Evolutionary conservation across 92 coral and sea anemone genomes (phyloP).

Genomic region (Virgularia gustaviana): DNA sequence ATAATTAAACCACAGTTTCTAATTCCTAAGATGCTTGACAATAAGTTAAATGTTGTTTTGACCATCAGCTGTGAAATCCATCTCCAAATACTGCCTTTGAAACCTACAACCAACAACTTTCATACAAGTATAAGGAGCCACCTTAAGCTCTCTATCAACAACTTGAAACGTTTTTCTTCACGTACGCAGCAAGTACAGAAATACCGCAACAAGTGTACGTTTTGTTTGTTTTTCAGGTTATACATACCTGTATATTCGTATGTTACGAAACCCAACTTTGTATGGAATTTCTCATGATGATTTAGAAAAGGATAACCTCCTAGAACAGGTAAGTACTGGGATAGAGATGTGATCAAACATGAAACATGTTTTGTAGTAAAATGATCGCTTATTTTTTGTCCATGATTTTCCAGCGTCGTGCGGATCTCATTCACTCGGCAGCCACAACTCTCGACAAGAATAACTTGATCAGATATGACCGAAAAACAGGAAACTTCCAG

Average conservation of each 20-base stretch:
- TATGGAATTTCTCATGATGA: constrained; percentile 94
- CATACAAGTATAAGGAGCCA: too few relatives aligned
- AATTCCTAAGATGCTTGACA: too few relatives aligned
- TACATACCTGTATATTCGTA: constrained; percentile 89
- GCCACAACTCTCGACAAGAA: constrained; percentile 84
- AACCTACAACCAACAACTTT: too few relatives aligned
- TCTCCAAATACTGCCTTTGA: too few relatives aligned
- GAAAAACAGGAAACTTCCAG: constrained; percentile 96
- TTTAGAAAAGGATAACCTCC: constrained; percentile 76
- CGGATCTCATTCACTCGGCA: constrained; percentile 91
- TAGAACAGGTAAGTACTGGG: constrained; percentile 70
- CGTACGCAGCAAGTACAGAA: not conserved
- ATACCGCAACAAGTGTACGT: not conserved
- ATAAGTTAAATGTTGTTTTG: too few relatives aligned
- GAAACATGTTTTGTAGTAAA: not conserved
- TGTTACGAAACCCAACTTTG: constrained; percentile 86
- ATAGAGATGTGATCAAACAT: too few relatives aligned
- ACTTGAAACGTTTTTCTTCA: not conserved
- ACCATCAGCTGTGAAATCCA: too few relatives aligned
- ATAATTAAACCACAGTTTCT: too few relatives aligned
- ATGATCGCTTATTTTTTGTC: not conserved
- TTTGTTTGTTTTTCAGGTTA: constrained; percentile 56
- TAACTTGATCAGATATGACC: constrained; percentile 88
- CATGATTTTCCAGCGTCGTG: constrained; percentile 74
- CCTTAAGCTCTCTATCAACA: not conserved